A percentile compares a stretch with the other conserved stretches of the same genome.
Conservation (phyloP, 2,888 invertebrate genomes). For the Saturnia pavonia region DNA sequence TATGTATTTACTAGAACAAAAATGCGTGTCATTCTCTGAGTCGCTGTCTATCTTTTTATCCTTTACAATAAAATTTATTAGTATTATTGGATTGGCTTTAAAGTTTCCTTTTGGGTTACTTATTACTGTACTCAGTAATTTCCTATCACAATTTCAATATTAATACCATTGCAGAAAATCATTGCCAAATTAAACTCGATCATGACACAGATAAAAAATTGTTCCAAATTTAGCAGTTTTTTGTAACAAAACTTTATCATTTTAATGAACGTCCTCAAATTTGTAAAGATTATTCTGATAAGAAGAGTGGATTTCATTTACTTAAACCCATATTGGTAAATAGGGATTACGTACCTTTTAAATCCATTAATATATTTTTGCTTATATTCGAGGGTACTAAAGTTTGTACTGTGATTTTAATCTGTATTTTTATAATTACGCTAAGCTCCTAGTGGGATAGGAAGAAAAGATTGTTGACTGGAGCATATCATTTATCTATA, state of each 20-base stretch:
- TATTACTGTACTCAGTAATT: neutral
- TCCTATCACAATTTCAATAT: neutral
- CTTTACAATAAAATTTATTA: neutral
- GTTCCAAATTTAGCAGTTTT: neutral
- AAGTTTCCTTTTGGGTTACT: neutral
- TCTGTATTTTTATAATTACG: neutral
- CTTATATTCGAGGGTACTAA: neutral
- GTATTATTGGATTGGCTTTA: neutral
- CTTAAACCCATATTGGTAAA: neutral
- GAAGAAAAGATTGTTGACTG: neutral
- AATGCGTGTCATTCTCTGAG: conserved; percentile 13
- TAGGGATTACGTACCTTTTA: neutral
- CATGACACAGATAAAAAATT: neutral
- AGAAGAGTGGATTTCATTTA: neutral
- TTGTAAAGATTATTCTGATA: neutral
- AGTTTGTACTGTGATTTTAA: neutral
- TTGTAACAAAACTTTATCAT: neutral
- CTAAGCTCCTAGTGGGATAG: neutral
- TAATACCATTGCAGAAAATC: neutral
- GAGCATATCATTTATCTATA: neutral
- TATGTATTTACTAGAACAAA: conserved; percentile 26
- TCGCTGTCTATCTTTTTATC: neutral
- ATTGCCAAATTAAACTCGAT: neutral
- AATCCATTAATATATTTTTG: neutral
- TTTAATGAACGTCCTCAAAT: neutral